Base-by-base conservation (phyloP, 2,888 invertebrate species). In the Operophtera brumata region DNA sequence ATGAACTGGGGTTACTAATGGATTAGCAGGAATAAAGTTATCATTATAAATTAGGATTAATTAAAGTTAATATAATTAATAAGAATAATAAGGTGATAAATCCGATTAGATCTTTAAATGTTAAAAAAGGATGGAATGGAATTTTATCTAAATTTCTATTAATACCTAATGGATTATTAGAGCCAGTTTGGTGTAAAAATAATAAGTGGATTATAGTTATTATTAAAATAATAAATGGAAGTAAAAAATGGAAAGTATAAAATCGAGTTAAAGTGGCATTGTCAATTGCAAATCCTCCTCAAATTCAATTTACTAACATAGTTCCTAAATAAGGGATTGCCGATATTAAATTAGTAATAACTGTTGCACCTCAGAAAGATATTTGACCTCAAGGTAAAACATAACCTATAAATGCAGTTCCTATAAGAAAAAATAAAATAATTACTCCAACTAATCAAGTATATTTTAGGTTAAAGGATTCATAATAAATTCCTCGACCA, bases 341-440 rank as follows among this genome's bases (percentile, higher is more conserved):
- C 0, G 95, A 94, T 59, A 95, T 57, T 67, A 95, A 68, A 73
- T 94, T 95, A 30, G 94, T 94, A 92, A 95, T 95, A n/a, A 95
- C 94, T 35, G 94, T 94, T 0, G 94, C 94, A 1, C 94, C 94
- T 91, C 95, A 95, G 78, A 94, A 95, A 1, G 94, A 95, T 92
- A 95, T 95, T 93, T 95, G 94, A 6, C 94, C 94, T 83, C 95
- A 95, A 0, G 94, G 94, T 70, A 95, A 62, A 0, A 95, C 94
- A 88, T 96, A 96, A 0, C 95, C 95, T 90, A 95, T 85, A 79
- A 96, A 96, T 14, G 94, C 94, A 43, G 94, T 93, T 72, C 83
- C 92, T 92, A 95, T 95, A 61, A 92, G 80, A 77, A 93, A 47
- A 68, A 95, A 91, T 82, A 94, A 78, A 76, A 95, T 91, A 56